phyloP scores from a whole-genome alignment of 2,888 invertebrate genomes.

The Acheta domesticus region DNA sequence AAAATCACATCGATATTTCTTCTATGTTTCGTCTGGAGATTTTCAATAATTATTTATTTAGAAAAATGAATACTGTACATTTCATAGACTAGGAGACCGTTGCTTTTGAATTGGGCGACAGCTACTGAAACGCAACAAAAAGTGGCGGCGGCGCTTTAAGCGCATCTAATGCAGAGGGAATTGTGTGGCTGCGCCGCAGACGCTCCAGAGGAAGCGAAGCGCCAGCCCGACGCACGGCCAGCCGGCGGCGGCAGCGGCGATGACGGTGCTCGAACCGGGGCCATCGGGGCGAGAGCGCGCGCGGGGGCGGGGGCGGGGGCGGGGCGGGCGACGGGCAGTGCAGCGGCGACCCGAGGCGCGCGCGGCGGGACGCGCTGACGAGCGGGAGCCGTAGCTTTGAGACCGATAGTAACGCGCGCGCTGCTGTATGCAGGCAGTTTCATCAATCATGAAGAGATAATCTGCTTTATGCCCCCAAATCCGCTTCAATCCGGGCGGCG shows the following conservation, averaged over 20 bases:
- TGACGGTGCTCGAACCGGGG: background rate
- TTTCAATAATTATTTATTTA: too few species aligned
- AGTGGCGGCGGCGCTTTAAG: too few species aligned
- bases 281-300: background rate
- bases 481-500: constrained; percentile 33
- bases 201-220: too few species aligned
- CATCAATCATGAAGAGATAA: constrained; percentile 64
- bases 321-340: constrained; percentile 42
- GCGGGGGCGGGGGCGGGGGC: constrained; percentile 38
- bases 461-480: constrained; percentile 49
- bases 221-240: too few species aligned
- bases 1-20: too few species aligned
- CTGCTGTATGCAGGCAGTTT: constrained; percentile 45
- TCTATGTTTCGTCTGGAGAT: too few species aligned
- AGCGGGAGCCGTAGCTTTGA: constrained; percentile 30
- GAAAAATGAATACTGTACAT: too few species aligned
- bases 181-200: too few species aligned
- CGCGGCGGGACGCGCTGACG: background rate
- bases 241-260: background rate
- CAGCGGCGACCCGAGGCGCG: background rate
- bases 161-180: too few species aligned
- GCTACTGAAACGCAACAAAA: too few species aligned
- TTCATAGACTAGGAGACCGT: too few species aligned
- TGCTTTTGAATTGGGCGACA: too few species aligned
- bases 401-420: constrained; percentile 41